These are phyloP conservation scores for Tragelaphus eurycerus DNA, from an alignment of 2,797 vertebrate species.

Conservation along the genomic window DNA sequence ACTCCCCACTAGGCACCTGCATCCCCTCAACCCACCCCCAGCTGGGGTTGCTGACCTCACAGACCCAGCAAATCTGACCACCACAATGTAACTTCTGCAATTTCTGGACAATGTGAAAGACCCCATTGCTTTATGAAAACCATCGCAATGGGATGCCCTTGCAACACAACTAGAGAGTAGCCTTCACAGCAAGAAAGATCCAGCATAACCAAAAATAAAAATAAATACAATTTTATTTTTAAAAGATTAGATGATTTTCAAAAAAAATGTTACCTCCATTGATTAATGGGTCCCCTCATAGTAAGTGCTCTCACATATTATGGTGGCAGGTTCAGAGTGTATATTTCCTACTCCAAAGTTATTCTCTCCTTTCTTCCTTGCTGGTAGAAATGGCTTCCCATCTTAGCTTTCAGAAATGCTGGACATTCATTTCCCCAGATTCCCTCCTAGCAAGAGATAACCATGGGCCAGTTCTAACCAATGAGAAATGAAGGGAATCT, in stretches of 20 bases:
- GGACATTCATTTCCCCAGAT: not conserved
- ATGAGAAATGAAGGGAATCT: not conserved
- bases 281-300: not conserved
- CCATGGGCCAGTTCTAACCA: not conserved
- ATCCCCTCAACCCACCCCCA: accelerated
- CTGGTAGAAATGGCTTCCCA: not conserved
- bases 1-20: not conserved
- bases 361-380: not conserved
- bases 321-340: not conserved
- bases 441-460: not conserved
- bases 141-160: not conserved
- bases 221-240: not conserved
- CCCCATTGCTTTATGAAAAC: not conserved
- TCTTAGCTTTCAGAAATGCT: not conserved
- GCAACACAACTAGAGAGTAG: not conserved
- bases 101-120: not conserved
- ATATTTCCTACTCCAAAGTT: not conserved
- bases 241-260: not conserved
- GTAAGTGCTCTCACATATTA: too few species aligned
- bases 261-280: not conserved
- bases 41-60: not conserved
- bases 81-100: not conserved
- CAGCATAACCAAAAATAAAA: not conserved
- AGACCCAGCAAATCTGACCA: not conserved
- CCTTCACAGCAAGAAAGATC: not conserved